These are phyloP conservation scores for Machaerirhynchus nigripectus DNA, from an alignment of 2,113 vertebrate species.

Conservation along the genomic window DNA sequence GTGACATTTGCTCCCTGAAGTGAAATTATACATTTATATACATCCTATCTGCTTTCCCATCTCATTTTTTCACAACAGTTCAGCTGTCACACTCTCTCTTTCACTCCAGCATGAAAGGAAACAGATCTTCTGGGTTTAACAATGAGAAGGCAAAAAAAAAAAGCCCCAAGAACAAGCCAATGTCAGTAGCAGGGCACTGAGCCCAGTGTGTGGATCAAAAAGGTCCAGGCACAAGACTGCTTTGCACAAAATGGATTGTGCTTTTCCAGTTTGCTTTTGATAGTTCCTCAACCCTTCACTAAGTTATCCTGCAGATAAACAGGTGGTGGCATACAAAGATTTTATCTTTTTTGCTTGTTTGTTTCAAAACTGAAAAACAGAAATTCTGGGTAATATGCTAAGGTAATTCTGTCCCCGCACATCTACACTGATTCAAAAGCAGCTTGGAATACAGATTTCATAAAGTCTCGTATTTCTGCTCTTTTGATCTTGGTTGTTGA, in stretches of 20 bases:
- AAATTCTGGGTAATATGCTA: not conserved
- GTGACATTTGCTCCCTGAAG: not conserved
- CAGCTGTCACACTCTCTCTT: not conserved
- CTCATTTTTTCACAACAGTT: not conserved
- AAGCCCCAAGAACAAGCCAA: not conserved
- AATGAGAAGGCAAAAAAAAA: not conserved
- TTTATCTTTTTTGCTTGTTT: not conserved
- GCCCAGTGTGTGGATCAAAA: not conserved
- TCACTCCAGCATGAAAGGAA: not conserved
- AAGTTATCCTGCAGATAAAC: not conserved
- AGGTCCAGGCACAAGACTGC: not conserved
- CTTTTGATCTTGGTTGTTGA: not conserved
- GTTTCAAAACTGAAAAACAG: not conserved
- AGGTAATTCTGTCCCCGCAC: not conserved
- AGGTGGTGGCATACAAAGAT: not conserved
- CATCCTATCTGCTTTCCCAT: not conserved
- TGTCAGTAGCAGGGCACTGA: not conserved
- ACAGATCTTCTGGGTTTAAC: not conserved
- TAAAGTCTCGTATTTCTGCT: conserved; percentile 14
- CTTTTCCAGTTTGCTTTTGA: not conserved
- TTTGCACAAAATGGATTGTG: not conserved
- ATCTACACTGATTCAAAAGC: not conserved
- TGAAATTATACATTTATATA: not conserved
- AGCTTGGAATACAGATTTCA: not conserved
- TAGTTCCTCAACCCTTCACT: not conserved